phyloP scores from a whole-genome alignment of 2,888 invertebrate species.

The Thysanoteuthis rhombus region DNA sequence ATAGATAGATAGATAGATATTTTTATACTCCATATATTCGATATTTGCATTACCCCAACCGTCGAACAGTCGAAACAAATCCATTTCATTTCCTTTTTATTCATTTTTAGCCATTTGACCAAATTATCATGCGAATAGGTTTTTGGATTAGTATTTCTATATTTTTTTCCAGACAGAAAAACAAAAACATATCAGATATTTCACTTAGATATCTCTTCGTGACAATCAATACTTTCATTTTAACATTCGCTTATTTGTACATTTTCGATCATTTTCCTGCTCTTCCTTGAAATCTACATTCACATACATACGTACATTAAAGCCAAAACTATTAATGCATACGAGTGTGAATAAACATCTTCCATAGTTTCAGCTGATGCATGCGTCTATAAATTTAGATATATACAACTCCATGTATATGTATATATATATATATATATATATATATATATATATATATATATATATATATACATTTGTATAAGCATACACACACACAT shows the following conservation, averaged over 20 bases:
- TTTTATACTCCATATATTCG: too few species aligned
- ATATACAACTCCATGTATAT: too few species aligned
- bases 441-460: background rate
- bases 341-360: too few species aligned
- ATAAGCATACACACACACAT: background rate
- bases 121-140: background rate
- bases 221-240: background rate
- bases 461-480: background rate
- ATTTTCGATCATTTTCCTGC: too few species aligned
- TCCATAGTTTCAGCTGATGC: too few species aligned
- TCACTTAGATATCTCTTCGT: background rate
- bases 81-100: background rate
- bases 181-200: background rate
- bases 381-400: too few species aligned
- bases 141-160: background rate
- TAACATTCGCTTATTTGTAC: background rate
- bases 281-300: too few species aligned
- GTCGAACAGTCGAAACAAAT: background rate
- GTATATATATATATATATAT: background rate
- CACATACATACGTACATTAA: too few species aligned
- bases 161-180: background rate
- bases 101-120: background rate
- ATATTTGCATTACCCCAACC: background rate
- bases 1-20: too few species aligned
- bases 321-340: too few species aligned